These are phyloP conservation scores for Oxycera nigricornis DNA, from an alignment of 2,888 invertebrate genomes.

Conservation along the genomic window DNA sequence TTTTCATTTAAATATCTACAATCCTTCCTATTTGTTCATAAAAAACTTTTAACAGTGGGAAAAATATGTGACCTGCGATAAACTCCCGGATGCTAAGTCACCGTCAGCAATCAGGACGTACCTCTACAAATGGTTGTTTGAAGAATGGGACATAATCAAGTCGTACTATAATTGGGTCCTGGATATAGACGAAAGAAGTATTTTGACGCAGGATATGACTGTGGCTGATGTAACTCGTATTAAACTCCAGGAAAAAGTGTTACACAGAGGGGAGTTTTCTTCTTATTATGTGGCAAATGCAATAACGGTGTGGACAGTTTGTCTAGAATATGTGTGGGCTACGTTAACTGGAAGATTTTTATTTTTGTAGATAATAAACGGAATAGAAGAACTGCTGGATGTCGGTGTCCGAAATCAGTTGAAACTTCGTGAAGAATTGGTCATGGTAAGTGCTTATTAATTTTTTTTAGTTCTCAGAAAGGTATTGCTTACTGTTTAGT, in stretches of 20 bases:
- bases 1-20: too few species aligned
- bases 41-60: conserved; percentile 23
- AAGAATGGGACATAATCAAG: not conserved
- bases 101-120: not conserved
- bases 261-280: not conserved
- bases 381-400: not conserved
- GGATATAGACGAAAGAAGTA: conserved; percentile 25
- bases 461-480: not conserved
- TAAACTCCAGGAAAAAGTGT: not conserved
- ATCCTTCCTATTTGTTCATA: too few species aligned
- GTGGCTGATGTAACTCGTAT: not conserved
- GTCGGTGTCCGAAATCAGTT: not conserved
- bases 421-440: not conserved
- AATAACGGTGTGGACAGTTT: not conserved
- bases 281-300: conserved; percentile 1
- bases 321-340: not conserved
- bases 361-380: not conserved
- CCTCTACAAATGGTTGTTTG: conserved; percentile 1
- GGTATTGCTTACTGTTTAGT: too few species aligned
- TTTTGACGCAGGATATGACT: conserved; percentile 14
- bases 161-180: conserved; percentile 1
- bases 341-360: not conserved
- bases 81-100: not conserved
- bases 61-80: conserved; percentile 8
- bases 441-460: not conserved